These are phyloP conservation scores for Acrocephalus arundinaceus DNA, from an alignment of 2,113 vertebrate species.

Conservation along the genomic window DNA sequence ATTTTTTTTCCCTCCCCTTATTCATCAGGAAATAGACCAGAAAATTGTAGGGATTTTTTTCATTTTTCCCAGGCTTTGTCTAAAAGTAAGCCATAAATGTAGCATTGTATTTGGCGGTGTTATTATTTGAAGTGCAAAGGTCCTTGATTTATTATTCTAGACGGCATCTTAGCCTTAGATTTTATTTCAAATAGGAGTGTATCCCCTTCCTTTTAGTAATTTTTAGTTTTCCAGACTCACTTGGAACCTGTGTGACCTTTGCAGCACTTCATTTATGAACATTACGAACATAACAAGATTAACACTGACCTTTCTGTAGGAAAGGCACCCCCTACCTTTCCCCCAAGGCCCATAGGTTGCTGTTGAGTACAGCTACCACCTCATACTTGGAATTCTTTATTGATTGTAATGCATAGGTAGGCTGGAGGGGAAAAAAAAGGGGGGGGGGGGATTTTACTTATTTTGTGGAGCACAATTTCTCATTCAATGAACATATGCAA, in stretches of 20 bases:
- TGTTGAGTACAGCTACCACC: not conserved
- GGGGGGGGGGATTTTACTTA: not conserved
- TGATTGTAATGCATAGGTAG: not conserved
- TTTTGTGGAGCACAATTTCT: not conserved
- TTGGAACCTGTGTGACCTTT: not conserved
- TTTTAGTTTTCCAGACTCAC: not conserved
- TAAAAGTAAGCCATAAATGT: not conserved
- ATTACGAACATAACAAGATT: not conserved
- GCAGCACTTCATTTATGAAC: not conserved
- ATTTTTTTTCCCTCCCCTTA: not conserved
- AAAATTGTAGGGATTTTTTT: not conserved
- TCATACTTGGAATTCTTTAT: not conserved
- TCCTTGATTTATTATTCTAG: not conserved
- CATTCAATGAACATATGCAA: not conserved
- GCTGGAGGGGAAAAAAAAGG: not conserved
- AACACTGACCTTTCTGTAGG: constrained; percentile 12
- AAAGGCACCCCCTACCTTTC: not conserved
- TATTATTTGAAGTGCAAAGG: not conserved
- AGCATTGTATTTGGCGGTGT: not conserved
- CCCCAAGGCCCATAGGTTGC: not conserved
- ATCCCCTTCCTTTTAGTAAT: not conserved
- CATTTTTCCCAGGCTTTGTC: not conserved
- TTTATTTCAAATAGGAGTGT: constrained; percentile 33
- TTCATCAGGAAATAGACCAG: not conserved
- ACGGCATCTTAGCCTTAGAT: not conserved